These are phyloP conservation scores for Pteromalus puparum DNA, from an alignment of 1,140 invertebrate genomes.

Conservation along the genomic window DNA sequence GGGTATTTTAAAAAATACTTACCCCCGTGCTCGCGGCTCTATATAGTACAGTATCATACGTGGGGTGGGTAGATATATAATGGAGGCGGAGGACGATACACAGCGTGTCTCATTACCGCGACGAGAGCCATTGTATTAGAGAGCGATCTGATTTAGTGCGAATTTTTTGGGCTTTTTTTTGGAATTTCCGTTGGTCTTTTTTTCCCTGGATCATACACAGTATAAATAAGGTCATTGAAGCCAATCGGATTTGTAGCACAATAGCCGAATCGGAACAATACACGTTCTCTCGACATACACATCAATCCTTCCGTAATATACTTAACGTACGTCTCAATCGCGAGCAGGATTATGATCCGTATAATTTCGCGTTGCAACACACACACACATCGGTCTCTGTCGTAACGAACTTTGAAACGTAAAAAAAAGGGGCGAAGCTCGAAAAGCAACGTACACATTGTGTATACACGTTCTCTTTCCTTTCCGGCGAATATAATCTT, in stretches of 20 bases:
- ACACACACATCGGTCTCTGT: background rate
- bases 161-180: background rate
- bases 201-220: too few species aligned
- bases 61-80: background rate
- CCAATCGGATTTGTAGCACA: background rate
- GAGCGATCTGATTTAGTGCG: too few species aligned
- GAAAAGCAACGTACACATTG: background rate
- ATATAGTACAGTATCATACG: background rate
- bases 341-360: slow-evolving; percentile 1
- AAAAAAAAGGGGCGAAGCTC: background rate
- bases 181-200: background rate
- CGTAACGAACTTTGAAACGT: background rate
- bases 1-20: background rate
- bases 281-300: background rate
- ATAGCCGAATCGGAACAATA: background rate
- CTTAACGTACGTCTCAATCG: background rate
- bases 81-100: too few species aligned
- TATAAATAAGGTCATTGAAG: background rate
- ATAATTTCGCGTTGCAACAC: background rate
- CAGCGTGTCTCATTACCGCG: slow-evolving; percentile 3
- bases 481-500: background rate
- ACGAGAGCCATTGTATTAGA: too few species aligned
- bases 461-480: background rate
- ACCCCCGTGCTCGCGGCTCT: too few species aligned
- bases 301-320: background rate